phyloP scores from a whole-genome alignment of 2,797 vertebrate species.

The Acomys russatus region DNA sequence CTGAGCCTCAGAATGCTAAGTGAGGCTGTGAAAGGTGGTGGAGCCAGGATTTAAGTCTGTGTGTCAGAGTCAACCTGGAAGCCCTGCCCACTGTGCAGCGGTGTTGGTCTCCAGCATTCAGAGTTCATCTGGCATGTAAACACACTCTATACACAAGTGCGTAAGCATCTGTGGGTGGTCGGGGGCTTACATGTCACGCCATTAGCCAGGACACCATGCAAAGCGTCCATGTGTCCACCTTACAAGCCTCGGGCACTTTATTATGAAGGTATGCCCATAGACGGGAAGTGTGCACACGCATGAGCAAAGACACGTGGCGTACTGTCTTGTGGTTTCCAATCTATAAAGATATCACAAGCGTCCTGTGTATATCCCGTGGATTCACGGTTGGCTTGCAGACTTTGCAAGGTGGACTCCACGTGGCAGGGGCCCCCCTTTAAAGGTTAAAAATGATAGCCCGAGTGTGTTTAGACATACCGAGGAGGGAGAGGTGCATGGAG shows the following conservation, averaged over 20 bases:
- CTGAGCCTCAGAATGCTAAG: not conserved
- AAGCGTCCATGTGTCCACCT: not conserved
- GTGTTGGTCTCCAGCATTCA: not conserved
- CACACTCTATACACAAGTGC: not conserved
- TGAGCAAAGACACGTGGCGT: not conserved
- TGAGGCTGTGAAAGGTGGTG: not conserved
- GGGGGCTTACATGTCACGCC: not conserved
- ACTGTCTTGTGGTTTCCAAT: constrained; percentile 19
- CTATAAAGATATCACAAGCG: constrained; percentile 29
- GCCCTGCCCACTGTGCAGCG: not conserved
- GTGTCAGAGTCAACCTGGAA: not conserved
- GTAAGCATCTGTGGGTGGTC: not conserved
- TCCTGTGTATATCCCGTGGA: constrained; percentile 52
- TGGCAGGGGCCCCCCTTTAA: constrained; percentile 32
- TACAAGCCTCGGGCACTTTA: not conserved
- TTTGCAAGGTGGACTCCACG: not conserved
- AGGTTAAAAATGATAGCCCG: constrained; percentile 56
- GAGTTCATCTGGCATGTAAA: not conserved
- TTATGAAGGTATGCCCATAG: not conserved
- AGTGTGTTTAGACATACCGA: constrained; percentile 35
- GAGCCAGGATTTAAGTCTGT: not conserved
- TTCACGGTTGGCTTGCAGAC: constrained; percentile 28
- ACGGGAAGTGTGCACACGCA: not conserved
- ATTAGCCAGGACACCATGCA: not conserved
- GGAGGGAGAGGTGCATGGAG: not conserved